Evolutionary conservation across 2,888 invertebrate genomes (phyloP).

Genomic region (Drosophila prolongata): DNA sequence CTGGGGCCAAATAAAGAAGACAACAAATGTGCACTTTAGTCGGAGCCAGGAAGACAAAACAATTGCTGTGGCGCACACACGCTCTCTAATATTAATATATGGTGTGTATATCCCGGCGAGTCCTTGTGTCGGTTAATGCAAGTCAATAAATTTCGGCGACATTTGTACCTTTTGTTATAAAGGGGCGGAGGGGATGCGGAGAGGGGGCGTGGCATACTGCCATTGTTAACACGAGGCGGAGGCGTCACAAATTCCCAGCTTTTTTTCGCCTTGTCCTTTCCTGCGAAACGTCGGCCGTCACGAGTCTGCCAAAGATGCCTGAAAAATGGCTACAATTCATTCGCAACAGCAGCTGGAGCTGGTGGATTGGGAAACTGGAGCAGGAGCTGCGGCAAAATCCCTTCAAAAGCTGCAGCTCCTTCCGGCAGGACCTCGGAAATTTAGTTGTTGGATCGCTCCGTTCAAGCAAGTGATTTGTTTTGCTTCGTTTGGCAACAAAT

Average conservation of each 20-base stretch:
- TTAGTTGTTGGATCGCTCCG: conserved; percentile 65
- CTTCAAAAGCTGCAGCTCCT: conserved; percentile 47
- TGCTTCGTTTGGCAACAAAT: conserved; percentile 77
- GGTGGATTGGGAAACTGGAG: conserved; percentile 9
- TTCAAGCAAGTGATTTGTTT: conserved; percentile 76
- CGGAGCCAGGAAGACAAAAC: conserved; percentile 62
- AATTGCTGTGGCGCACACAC: conserved; percentile 51
- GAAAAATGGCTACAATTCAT: conserved; percentile 76
- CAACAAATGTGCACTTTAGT: conserved; percentile 59
- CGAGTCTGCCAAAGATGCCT: conserved; percentile 62
- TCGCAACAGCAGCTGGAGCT: conserved; percentile 52
- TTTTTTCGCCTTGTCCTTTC: conserved; percentile 36
- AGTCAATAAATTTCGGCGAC: conserved; percentile 72
- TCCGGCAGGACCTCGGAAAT: conserved; percentile 30
- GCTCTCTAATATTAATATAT: conserved; percentile 35
- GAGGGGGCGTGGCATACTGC: conserved; percentile 41
- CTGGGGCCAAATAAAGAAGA: conserved; percentile 59
- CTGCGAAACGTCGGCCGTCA: conserved; percentile 45
- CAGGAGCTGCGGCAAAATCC: conserved; percentile 40
- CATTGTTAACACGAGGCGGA: conserved; percentile 70
- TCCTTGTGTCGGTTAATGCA: conserved; percentile 64
- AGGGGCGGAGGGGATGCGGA: too few species aligned
- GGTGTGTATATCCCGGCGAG: conserved; percentile 22
- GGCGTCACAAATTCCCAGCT: conserved; percentile 58
- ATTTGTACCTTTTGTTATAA: conserved; percentile 69